phyloP scores from a whole-genome alignment of 2,113 vertebrate genomes.

The Solea solea region DNA sequence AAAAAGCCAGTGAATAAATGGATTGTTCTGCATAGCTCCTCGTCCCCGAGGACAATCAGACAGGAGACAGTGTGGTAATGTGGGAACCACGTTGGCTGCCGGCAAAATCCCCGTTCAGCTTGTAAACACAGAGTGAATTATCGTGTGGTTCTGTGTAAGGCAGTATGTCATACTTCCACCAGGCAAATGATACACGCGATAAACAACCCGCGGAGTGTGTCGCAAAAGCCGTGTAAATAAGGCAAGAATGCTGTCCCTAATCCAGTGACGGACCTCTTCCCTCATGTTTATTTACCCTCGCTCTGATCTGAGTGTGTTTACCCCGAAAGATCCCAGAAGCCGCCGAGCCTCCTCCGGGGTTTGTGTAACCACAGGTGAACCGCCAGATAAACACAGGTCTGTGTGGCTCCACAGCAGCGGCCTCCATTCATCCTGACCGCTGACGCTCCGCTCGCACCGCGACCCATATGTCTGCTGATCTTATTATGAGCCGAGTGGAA shows the following conservation, averaged over 20 bases:
- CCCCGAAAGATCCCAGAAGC: constrained; percentile 35
- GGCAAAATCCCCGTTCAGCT: constrained; percentile 71
- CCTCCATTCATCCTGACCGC: constrained; percentile 75
- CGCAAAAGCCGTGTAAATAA: constrained; percentile 48
- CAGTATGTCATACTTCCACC: constrained; percentile 64
- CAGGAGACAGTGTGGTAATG: constrained; percentile 71
- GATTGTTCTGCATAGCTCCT: constrained; percentile 75
- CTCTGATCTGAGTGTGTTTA: constrained; percentile 54
- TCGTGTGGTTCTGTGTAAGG: constrained; percentile 62
- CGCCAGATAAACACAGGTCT: constrained; percentile 60
- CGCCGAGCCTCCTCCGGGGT: constrained; percentile 35
- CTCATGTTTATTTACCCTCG: constrained; percentile 35
- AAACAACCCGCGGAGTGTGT: constrained; percentile 61
- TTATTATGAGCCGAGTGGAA: constrained; percentile 96
- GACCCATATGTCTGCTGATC: constrained; percentile 93
- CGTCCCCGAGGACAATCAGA: constrained; percentile 77
- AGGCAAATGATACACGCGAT: constrained; percentile 66
- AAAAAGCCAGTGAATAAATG: constrained; percentile 63
- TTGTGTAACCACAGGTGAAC: constrained; percentile 47
- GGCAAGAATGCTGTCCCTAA: constrained; percentile 16
- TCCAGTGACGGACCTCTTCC: not conserved
- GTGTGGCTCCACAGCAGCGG: constrained; percentile 50
- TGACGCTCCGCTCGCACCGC: constrained; percentile 65
- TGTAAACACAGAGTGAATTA: constrained; percentile 73
- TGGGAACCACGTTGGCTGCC: constrained; percentile 63